Percentiles rank a stretch among this genome's conserved stretches.
Conservation (phyloP, 2,797 vertebrate species). For the Syncerus caffer region DNA sequence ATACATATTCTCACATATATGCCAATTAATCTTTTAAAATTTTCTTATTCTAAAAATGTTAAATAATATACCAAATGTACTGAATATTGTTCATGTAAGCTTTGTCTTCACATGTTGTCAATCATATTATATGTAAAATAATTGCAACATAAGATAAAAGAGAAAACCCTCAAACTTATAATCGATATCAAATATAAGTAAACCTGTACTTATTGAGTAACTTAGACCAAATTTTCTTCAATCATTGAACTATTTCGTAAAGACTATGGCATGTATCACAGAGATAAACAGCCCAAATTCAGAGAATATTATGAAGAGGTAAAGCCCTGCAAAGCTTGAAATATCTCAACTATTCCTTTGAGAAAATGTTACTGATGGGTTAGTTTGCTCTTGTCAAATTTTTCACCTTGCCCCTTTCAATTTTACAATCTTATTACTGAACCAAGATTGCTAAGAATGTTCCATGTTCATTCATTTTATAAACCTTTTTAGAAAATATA, state of each 20-base stretch:
- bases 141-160: neutral
- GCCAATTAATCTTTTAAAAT: neutral
- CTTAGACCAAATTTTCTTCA: neutral
- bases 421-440: neutral
- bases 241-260: neutral
- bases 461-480: neutral
- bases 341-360: neutral
- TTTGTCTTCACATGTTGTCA: neutral
- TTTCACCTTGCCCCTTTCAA: neutral
- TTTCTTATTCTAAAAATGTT: neutral
- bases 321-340: neutral
- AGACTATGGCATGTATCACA: neutral
- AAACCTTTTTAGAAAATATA: neutral
- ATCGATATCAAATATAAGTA: neutral
- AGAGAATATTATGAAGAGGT: neutral
- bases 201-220: neutral
- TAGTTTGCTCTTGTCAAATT: neutral
- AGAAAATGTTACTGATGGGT: neutral
- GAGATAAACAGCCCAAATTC: neutral
- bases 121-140: neutral
- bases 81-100: neutral
- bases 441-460: neutral
- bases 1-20: neutral
- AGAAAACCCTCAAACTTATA: neutral
- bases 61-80: neutral